These are phyloP conservation scores for Toxotes chatareus DNA, from an alignment of 2,113 vertebrate species.

Conservation along the genomic window DNA sequence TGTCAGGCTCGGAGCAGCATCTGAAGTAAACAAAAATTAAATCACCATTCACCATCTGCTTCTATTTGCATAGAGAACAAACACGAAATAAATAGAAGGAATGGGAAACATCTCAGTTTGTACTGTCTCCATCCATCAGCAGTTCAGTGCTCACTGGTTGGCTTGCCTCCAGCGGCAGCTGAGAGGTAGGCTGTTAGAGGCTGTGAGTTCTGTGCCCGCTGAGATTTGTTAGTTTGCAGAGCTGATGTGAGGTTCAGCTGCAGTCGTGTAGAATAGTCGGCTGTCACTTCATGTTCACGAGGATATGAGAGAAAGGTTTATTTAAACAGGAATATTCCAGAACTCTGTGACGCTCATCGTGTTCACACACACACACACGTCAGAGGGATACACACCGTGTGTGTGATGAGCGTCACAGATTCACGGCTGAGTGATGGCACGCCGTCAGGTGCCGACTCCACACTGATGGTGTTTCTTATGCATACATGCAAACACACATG, in stretches of 20 bases:
- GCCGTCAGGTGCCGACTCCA: too few species aligned
- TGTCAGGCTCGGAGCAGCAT: slow-evolving; percentile 2
- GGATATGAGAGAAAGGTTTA: neutral
- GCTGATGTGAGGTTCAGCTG: slow-evolving; percentile 7
- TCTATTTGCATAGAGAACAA: slow-evolving; percentile 31
- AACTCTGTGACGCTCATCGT: too few species aligned
- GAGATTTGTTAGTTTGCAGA: slow-evolving; percentile 12
- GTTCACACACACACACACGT: too few species aligned
- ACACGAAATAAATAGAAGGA: neutral
- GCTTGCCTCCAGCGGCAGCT: neutral
- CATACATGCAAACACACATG: neutral
- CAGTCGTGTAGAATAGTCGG: neutral
- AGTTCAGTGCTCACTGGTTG: neutral
- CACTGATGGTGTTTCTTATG: neutral
- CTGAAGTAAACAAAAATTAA: slow-evolving; percentile 40
- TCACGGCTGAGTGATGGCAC: too few species aligned
- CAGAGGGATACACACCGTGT: too few species aligned
- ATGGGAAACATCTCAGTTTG: neutral
- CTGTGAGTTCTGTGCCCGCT: neutral
- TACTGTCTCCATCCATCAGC: slow-evolving; percentile 7
- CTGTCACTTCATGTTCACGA: neutral
- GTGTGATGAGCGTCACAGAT: too few species aligned
- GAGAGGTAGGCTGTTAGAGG: neutral
- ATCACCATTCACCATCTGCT: slow-evolving; percentile 35
- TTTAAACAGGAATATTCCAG: neutral